Conservation (phyloP, 2,113 vertebrate genomes). For the Dinomys branickii region DNA sequence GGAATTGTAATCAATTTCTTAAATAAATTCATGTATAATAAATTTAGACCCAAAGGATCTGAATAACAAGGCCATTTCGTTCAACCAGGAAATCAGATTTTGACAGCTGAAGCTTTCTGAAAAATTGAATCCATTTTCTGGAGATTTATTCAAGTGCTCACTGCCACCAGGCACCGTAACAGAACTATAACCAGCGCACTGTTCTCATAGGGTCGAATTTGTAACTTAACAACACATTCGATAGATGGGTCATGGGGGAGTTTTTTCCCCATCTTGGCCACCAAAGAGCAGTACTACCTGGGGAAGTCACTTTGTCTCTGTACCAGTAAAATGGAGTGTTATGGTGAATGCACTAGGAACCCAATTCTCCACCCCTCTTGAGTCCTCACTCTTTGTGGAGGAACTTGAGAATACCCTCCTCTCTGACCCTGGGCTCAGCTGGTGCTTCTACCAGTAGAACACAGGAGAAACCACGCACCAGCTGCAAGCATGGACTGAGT, state of each 20-base stretch:
- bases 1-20: slow-evolving; percentile 69
- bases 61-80: slow-evolving; percentile 61
- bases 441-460: neutral
- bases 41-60: slow-evolving; percentile 57
- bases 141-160: slow-evolving; percentile 45
- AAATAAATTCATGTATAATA: slow-evolving; percentile 74
- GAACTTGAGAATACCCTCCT: neutral
- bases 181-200: neutral
- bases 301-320: neutral
- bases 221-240: neutral
- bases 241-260: neutral
- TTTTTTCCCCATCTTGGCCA: neutral
- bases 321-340: neutral
- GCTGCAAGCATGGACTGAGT: neutral
- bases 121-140: slow-evolving; percentile 63
- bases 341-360: accelerated
- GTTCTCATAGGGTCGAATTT: neutral
- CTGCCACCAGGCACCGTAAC: neutral
- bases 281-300: neutral
- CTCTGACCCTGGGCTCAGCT: neutral
- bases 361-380: neutral
- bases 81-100: slow-evolving; percentile 68
- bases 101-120: slow-evolving; percentile 58
- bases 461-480: neutral
- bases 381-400: neutral